Evolutionary conservation across 2,113 vertebrate genomes (phyloP), one percentile per base, ranked within the genome.

Genomic region (Halichoerus grypus): DNA sequence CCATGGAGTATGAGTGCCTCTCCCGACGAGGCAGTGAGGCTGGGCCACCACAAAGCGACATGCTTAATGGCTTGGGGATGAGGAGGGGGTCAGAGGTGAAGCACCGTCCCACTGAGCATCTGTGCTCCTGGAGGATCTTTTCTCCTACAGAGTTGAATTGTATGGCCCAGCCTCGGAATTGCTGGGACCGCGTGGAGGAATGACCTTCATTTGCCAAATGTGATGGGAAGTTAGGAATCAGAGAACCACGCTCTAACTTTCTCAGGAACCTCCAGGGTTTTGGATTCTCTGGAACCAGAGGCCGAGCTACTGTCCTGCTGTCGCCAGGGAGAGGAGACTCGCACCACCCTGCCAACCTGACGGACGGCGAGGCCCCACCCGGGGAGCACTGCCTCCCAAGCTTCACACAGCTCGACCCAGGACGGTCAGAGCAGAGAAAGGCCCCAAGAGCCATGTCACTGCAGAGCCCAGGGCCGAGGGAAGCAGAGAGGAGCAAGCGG

Each of bases 341-440:
- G 21, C 3, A 8, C 26, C n/a, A 53, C 76, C 46, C 69, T 39
- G 39, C 8, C 36, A 10, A 8, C 6, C 65, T 87, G 57, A 36
- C 12, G 61, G 83, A n/a, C n/a, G 36, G 49, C 0, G 0, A 28
- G 4, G 16, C 31, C 49, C 22, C 26, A 31, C 4, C 24, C 0
- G 4, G 36, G 22, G 46, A 13, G 11, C 14, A 31, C 15, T 0
- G 5, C 28, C 21, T 31, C 7, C 81, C 11, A 2, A 46, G 59
- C 36, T 46, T 84, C 51, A 21, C 49, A 18, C 0, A 3, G 28
- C 33, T 79, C 53, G 59, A 55, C 15, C 74, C 15, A 12, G 42
- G 33, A 26, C 0, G 15, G 42, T 31, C 31, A 28, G 22, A 51
- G 21, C 7, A 55, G 26, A 53, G 51, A 76, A n/a, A 85, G 63